Evolutionary conservation across 2,888 invertebrate species (phyloP).

Genomic region (Dysmachus trigonus): DNA sequence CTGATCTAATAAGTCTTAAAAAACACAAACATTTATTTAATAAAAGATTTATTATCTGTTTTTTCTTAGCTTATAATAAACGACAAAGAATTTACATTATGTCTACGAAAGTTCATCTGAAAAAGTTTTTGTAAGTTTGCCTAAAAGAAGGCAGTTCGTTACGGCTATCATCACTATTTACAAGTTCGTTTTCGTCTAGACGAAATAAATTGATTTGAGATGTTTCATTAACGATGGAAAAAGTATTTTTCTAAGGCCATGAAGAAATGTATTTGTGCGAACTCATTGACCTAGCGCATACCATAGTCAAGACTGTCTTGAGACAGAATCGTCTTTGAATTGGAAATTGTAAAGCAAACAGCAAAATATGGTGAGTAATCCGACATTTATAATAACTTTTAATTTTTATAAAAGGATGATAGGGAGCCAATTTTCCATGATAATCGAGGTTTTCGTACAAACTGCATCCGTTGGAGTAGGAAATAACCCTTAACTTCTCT

Average conservation of each 20-base stretch:
- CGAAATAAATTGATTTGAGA: not conserved
- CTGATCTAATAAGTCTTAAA: no score
- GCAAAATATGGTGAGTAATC: no score
- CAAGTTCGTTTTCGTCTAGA: not conserved
- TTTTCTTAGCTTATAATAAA: not conserved
- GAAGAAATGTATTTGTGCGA: slow-evolving; percentile 44
- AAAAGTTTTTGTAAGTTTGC: not conserved
- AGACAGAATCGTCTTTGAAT: no score
- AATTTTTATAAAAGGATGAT: no score
- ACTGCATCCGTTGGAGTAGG: no score
- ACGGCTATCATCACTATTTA: not conserved
- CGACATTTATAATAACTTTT: no score
- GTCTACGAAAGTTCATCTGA: not conserved
- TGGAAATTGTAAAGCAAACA: no score
- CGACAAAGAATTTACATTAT: not conserved
- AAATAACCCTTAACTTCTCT: no score
- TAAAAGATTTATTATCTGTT: not conserved
- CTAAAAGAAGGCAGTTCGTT: not conserved
- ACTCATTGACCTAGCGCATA: no score
- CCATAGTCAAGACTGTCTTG: no score
- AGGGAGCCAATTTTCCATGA: no score
- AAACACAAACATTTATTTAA: not conserved
- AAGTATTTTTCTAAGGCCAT: slow-evolving; percentile 45
- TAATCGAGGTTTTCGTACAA: no score
- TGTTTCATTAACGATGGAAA: not conserved